A percentile compares a stretch with the other conserved stretches of the same genome.
Evolutionary conservation across 2,888 invertebrate genomes (phyloP).

Genomic region (Phortica okadai): DNA sequence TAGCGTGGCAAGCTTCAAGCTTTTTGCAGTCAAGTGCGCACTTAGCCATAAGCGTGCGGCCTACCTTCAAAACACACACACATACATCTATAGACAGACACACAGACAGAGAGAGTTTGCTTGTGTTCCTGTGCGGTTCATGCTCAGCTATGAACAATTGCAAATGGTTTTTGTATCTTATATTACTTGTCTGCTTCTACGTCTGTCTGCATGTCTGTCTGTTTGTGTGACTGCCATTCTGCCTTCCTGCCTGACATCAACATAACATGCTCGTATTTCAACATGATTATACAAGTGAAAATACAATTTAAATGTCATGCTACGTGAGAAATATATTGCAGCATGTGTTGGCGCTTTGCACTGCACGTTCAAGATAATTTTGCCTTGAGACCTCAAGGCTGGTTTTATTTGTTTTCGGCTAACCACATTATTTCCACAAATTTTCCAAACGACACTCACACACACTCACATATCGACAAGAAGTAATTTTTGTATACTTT

Average conservation of each 20-base stretch:
- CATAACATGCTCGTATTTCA: constrained; percentile 32
- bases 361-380: neutral
- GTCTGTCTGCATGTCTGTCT: neutral
- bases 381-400: neutral
- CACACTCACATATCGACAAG: neutral
- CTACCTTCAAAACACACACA: constrained; percentile 29
- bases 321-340: constrained; percentile 20
- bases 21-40: constrained; percentile 3
- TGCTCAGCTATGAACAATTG: constrained; percentile 1
- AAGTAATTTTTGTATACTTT: neutral
- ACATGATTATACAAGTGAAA: constrained; percentile 18
- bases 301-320: constrained; percentile 25
- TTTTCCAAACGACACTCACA: neutral
- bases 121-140: no score
- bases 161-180: constrained; percentile 37
- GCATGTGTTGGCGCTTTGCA: neutral
- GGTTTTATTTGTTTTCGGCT: neutral
- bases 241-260: neutral
- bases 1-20: neutral
- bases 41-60: constrained; percentile 1
- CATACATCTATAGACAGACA: constrained; percentile 23
- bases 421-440: constrained; percentile 28
- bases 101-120: neutral
- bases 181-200: neutral
- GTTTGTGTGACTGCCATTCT: neutral